Evolutionary conservation across 53 echinoderm and acorn worm species (phyloP), one percentile per base, ranked within the genome.

Genomic region (Paelopatides confundens): DNA sequence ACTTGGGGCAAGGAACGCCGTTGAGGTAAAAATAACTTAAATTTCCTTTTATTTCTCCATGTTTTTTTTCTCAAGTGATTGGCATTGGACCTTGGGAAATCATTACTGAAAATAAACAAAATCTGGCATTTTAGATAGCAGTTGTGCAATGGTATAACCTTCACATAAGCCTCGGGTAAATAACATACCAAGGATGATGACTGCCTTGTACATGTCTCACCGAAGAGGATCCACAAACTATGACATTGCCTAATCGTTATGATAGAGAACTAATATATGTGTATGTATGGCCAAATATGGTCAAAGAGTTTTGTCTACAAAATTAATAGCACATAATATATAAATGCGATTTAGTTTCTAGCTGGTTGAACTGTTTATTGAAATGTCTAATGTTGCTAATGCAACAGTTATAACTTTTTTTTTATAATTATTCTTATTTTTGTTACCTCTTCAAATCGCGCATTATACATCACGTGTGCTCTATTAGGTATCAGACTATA

Each of bases 41-140:
- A 23, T 46, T 39, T 74, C 18, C 21, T 46, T 39, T 74, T 17
- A 26, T 47, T 74, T 4, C 33, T 12, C 5, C 28, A 68, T 68
- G 33, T 37, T 58, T 58, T 48, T 48, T 23, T 26, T 32, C 15
- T 46, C 14, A 35, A 74, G 35, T 74, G 74, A 74, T 74, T 74
- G 74, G 46, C 74, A 29, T 74, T 39, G 46, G 46, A 43, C 74
- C 74, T 74, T 74, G 39, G 37, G 74, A 46, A 74, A 3, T 74
- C 38, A 74, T 74, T 74, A 74, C 24, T 74, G 74, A 46, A 74
- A 74, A 74, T 74, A 74, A 74, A 74, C 74, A 74, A 46, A 74
- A 23, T 43, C 11, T 74, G 74, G 27, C 74, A 74, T 24, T 27
- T 46, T n/a, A 40, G 74, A 74, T 74, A 46, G 8, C 26, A 21